Evolutionary conservation across 2,888 invertebrate species (phyloP), one percentile per base, ranked within the genome.

Genomic region (Podabrus alpinus): DNA sequence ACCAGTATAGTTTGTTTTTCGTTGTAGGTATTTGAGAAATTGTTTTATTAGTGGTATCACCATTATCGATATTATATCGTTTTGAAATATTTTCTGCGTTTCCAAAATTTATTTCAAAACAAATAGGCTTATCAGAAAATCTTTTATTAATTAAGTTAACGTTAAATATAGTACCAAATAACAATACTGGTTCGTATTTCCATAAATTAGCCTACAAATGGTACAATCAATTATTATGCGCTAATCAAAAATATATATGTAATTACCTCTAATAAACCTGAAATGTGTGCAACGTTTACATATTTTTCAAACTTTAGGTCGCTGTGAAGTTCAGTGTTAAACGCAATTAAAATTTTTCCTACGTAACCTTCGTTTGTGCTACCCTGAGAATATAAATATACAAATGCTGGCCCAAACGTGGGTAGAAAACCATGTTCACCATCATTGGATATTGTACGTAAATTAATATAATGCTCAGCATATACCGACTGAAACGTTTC

Each of bases 371-470:
- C 90, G 73, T 91, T 90, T 29, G 88, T 84, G 0, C 89, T 84
- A 13, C 92, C 91, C 15, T 88, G 88, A 0, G 89, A 90, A 82
- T 96, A 96, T 83, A 96, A 90, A 83, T 95, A 93, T 1, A 97
- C 84, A 82, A 92, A 93, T 0, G 93, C 92, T 0, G 97, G 97
- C 0, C 97, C 97, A 86, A 94, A 94, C 0, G 94, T 93, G 0
- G 96, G 96, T 21, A 94, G 82, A 92, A 95, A 85, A 90, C 93
- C 92, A 83, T 90, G 88, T 78, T 91, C 90, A 17, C 90, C 90
- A 67, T 91, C 91, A 83, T 90, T 90, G 4, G 92, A 91, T 71
- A 93, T 90, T 68, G 84, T 87, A 61, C 88, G 87, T 29, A 92
- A 85, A 81, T 91, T 90, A 16, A 93, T 84, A 80, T 90, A 89